These are phyloP conservation scores for Chydorus sphaericus DNA, from an alignment of 2,888 invertebrate species.

Conservation along the genomic window DNA sequence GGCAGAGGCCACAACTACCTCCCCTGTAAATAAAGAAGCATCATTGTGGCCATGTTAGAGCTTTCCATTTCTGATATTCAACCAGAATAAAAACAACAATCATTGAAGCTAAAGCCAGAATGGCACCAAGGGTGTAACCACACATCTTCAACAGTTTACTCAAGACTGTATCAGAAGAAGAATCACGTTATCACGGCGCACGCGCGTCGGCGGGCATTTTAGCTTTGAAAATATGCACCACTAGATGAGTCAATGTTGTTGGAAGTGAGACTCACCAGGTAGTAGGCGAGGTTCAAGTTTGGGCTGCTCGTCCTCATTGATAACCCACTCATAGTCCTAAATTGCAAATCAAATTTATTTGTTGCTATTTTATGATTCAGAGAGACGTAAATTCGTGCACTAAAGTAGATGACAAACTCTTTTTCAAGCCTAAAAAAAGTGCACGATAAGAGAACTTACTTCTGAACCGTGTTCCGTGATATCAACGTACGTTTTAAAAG, in stretches of 20 bases:
- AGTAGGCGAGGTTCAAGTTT: slow-evolving; percentile 34
- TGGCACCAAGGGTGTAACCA: slow-evolving; percentile 9
- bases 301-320: slow-evolving; percentile 1
- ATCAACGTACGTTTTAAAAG: slow-evolving; percentile 32
- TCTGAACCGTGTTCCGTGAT: slow-evolving; percentile 32
- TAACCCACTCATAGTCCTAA: slow-evolving; percentile 9
- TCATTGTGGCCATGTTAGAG: background rate
- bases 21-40: slow-evolving; percentile 40
- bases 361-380: background rate
- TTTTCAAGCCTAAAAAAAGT: too few species aligned
- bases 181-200: background rate
- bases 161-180: background rate
- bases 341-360: background rate
- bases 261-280: slow-evolving; percentile 34
- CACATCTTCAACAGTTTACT: background rate
- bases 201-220: background rate
- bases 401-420: too few species aligned
- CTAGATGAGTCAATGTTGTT: background rate
- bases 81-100: slow-evolving; percentile 11
- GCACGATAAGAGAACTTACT: too few species aligned
- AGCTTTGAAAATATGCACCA: background rate
- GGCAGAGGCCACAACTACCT: slow-evolving; percentile 64
- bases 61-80: slow-evolving; percentile 18
- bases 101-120: slow-evolving; percentile 8
- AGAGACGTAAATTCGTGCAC: background rate